Evolutionary conservation across 2,888 invertebrate species (phyloP).

Genomic region (Yponomeuta sedellus): DNA sequence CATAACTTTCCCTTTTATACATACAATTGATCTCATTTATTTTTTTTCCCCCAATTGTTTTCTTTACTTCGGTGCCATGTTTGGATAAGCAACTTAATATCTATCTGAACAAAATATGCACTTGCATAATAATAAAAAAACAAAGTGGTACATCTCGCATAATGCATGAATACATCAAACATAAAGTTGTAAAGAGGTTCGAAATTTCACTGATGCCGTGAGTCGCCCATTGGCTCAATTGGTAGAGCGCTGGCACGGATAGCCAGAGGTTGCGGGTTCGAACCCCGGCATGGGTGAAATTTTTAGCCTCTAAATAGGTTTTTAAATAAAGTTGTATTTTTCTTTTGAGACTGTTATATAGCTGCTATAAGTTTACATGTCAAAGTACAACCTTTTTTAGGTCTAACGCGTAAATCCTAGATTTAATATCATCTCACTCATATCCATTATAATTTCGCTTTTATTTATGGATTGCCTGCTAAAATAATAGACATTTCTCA

Average conservation of each 20-base stretch:
- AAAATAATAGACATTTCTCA: constrained; percentile 34
- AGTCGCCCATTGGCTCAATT: too few species aligned
- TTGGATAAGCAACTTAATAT: constrained; percentile 12
- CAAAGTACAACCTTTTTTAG: constrained; percentile 23
- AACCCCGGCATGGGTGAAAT: too few species aligned
- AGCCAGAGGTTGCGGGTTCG: too few species aligned
- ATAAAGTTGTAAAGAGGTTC: too few species aligned
- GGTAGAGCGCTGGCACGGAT: too few species aligned
- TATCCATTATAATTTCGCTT: constrained; percentile 19
- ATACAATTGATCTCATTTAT: constrained; percentile 61
- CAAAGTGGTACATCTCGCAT: constrained; percentile 36
- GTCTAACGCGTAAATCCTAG: constrained; percentile 10
- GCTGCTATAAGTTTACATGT: constrained; percentile 21
- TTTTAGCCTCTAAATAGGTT: too few species aligned
- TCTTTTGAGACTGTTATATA: constrained; percentile 23
- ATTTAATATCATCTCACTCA: not conserved
- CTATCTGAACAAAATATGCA: not conserved
- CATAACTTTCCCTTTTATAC: constrained; percentile 30
- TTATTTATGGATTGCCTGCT: constrained; percentile 62
- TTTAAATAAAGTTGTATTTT: constrained; percentile 24
- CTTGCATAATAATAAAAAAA: constrained; percentile 21
- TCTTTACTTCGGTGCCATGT: constrained; percentile 58
- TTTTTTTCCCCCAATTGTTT: constrained; percentile 44
- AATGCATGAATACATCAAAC: constrained; percentile 37
- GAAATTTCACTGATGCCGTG: too few species aligned